phyloP scores from a whole-genome alignment of 2,888 invertebrate species.

The Lumbricus terrestris region DNA sequence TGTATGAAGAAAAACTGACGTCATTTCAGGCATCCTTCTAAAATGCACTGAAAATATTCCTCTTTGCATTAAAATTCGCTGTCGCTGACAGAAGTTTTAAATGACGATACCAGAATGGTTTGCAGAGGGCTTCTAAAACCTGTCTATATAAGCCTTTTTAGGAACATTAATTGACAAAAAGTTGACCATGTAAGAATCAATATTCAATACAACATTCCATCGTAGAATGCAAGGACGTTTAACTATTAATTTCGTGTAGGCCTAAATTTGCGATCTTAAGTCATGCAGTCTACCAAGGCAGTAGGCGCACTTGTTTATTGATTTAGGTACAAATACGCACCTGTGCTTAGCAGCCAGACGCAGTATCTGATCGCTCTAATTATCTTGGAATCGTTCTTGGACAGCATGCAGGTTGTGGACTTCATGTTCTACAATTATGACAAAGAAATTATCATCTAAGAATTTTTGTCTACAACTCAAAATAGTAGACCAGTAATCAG shows the following conservation, averaged over 20 bases:
- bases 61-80: neutral
- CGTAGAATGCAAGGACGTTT: neutral
- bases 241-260: too few species aligned
- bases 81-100: too few species aligned
- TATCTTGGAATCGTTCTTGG: neutral
- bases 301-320: neutral
- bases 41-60: too few species aligned
- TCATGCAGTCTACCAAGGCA: neutral
- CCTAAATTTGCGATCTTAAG: neutral
- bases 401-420: neutral
- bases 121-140: neutral
- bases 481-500: neutral
- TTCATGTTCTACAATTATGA: neutral
- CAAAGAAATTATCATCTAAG: neutral
- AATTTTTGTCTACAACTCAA: neutral
- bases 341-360: constrained; percentile 10
- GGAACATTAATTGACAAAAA: too few species aligned
- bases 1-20: too few species aligned
- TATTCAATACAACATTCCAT: too few species aligned
- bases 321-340: neutral
- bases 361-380: neutral
- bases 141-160: too few species aligned
- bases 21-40: too few species aligned
- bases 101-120: neutral
- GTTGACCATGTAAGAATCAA: too few species aligned